Conservation (phyloP, 2,113 vertebrate species). For the Laticauda colubrina region DNA sequence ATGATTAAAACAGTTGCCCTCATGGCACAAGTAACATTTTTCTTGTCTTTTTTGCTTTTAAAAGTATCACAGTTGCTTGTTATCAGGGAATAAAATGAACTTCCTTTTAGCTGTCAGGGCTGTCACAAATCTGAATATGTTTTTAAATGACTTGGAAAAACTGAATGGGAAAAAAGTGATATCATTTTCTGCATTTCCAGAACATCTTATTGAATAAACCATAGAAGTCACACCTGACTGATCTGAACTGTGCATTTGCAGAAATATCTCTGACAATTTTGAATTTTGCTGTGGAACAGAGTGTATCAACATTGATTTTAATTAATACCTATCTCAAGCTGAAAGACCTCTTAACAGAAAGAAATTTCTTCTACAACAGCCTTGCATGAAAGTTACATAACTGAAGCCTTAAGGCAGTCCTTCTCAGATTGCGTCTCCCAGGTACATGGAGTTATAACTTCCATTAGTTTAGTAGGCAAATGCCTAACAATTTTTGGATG, state of each 20-base stretch:
- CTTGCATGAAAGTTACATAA: neutral
- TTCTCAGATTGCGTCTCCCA: neutral
- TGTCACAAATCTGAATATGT: constrained; percentile 8
- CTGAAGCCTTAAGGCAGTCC: neutral
- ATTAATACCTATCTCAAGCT: neutral
- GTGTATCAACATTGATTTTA: neutral
- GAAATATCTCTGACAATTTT: constrained; percentile 1
- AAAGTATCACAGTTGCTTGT: constrained; percentile 23
- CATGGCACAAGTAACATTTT: constrained; percentile 6
- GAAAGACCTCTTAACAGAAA: neutral
- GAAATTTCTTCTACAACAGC: neutral
- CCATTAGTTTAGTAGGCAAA: neutral
- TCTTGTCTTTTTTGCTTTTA: neutral
- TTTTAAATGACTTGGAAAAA: constrained; percentile 31
- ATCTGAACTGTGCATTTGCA: neutral
- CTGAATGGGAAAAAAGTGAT: neutral
- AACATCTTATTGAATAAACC: neutral
- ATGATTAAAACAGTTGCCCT: constrained; percentile 9
- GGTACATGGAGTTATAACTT: neutral
- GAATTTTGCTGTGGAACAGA: neutral
- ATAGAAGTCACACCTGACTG: neutral
- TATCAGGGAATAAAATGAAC: constrained; percentile 15
- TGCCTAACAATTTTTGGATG: neutral
- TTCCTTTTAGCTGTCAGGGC: constrained; percentile 5
- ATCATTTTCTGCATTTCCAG: constrained; percentile 6